phyloP scores from a whole-genome alignment of 1,140 invertebrate genomes.

The Colletes latitarsis region DNA sequence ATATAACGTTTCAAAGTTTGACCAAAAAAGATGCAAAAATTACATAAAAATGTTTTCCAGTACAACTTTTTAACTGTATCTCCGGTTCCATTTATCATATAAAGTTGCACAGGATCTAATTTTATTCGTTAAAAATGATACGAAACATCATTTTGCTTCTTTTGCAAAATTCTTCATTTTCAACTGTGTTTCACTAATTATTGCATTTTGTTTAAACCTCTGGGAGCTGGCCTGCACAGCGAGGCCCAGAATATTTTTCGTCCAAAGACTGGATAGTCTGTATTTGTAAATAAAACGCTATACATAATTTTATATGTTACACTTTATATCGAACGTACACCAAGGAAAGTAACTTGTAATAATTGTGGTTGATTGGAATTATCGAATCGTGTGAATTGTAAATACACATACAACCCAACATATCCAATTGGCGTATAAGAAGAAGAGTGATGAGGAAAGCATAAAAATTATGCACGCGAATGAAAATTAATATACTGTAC shows the following conservation, averaged over 20 bases:
- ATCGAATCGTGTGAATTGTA: background rate
- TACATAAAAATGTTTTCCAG: too few species aligned
- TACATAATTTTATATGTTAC: constrained; percentile 2
- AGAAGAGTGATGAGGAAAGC: too few species aligned
- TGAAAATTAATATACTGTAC: background rate
- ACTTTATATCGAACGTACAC: background rate
- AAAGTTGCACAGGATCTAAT: too few species aligned
- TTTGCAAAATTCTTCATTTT: too few species aligned
- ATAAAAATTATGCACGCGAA: background rate
- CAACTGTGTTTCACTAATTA: too few species aligned
- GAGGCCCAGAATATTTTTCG: constrained; percentile 63
- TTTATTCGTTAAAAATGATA: too few species aligned
- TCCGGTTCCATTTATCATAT: too few species aligned
- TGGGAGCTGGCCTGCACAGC: constrained; percentile 59
- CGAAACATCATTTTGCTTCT: too few species aligned
- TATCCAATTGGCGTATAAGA: constrained; percentile 21
- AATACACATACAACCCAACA: constrained; percentile 4
- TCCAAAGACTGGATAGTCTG: background rate
- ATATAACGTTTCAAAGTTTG: too few species aligned
- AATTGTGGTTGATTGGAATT: background rate
- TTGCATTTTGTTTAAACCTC: too few species aligned
- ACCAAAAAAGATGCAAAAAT: too few species aligned
- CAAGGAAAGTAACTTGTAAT: background rate
- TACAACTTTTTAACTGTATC: too few species aligned
- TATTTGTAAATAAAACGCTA: constrained; percentile 5